Base-by-base conservation (phyloP, 2,888 invertebrate genomes). In the Eupithecia abbreviata region DNA sequence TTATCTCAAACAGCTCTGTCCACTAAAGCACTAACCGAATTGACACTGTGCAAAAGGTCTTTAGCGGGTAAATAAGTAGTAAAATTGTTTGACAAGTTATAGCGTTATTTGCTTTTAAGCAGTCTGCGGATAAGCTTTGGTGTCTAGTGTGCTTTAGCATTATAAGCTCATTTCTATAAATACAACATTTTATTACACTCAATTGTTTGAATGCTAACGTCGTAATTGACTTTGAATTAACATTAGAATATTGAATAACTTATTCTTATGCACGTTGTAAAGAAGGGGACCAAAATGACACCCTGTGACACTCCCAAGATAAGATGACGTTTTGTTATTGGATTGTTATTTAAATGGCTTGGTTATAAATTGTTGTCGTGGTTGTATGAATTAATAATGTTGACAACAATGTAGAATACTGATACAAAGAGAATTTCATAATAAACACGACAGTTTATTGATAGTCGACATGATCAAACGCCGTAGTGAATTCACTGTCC, bases 131-230 rank as follows among this genome's bases (percentile, higher is more conserved):
- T 30, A 69, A 13, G 43, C 70, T 55, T 67, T 70, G 55, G 13
- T 58, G 45, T n/a, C 45, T 45, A 42, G 45, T 18, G 10, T 68
- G 10, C 68, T 68, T 68, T 42, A 68, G 42, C 47, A 66, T 79
- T 77, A 65, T 70, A 49, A 42, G 72, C 73, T 74, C 77, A 78
- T 70, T 68, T 75, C 78, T 82, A 81, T 80, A 79, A 83, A 83
- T 83, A 82, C 66, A 72, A 67, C 49, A 68, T 78, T 82, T 81
- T 80, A 82, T 81, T 81, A 73, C 76, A 47, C 71, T 77, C 78
- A 74, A 77, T 77, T 77, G 76, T 74, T 55, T 78, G 78, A 79
- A 80, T 79, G 73, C 75, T 79, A 81, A 80, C 78, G 74, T 73
- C 73, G 71, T 79, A 78, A 79, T 80, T 80, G 76, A 76, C 79